phyloP scores from a whole-genome alignment of 2,113 vertebrate species.

The Elephas maximus region DNA sequence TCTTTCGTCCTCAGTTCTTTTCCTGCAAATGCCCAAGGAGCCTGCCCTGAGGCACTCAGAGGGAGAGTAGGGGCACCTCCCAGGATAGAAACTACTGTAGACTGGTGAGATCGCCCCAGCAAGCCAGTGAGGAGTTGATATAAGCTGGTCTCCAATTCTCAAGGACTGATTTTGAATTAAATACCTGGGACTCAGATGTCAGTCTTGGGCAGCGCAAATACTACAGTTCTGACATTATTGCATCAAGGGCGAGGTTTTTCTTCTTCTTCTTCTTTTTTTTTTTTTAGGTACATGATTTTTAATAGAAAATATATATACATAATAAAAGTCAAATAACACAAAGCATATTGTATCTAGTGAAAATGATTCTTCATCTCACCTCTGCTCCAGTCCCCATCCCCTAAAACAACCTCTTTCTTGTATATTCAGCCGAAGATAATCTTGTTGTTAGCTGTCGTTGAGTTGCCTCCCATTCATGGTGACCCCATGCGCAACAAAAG shows the following conservation, averaged over 20 bases:
- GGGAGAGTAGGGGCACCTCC: not conserved
- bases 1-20: not conserved
- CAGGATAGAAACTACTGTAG: not conserved
- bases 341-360: not conserved
- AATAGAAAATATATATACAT: not conserved
- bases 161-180: not conserved
- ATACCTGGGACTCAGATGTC: not conserved
- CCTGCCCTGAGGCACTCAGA: not conserved
- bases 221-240: too few relatives aligned
- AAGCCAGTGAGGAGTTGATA: not conserved
- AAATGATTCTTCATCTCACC: not conserved
- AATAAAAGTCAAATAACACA: not conserved
- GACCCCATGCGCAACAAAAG: too few relatives aligned
- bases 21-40: not conserved
- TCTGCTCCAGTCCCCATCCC: not conserved
- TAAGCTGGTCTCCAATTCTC: not conserved
- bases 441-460: not conserved
- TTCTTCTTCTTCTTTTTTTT: constrained; percentile 1
- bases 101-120: not conserved
- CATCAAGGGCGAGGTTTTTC: not conserved
- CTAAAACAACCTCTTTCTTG: not conserved
- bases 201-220: not conserved
- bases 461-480: too few relatives aligned
- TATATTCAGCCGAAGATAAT: not conserved
- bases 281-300: not conserved